These are phyloP conservation scores for Drosophila subpulchrella DNA, from an alignment of 1,140 invertebrate species.

Conservation along the genomic window DNA sequence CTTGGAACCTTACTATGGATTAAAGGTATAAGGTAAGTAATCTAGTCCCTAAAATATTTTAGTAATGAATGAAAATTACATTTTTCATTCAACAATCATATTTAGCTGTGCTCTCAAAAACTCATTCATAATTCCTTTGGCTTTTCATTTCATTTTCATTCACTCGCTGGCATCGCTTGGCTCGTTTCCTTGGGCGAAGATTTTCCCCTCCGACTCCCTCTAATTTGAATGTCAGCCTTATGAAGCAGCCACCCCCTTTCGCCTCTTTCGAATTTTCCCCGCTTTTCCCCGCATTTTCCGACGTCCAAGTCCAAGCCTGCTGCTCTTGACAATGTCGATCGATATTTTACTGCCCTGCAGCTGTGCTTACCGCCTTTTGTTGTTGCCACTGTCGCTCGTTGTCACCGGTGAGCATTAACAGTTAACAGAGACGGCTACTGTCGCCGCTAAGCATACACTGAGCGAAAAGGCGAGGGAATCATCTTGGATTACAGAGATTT, in stretches of 20 bases:
- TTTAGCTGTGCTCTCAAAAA: background rate
- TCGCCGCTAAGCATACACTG: conserved; percentile 22
- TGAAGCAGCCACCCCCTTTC: conserved; percentile 9
- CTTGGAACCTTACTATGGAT: too few relatives aligned
- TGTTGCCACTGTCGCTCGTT: conserved; percentile 22
- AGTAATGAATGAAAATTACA: background rate
- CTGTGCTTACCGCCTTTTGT: conserved; percentile 28
- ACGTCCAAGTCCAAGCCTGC: conserved; percentile 8
- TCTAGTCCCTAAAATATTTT: background rate
- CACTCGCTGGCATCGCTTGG: conserved; percentile 8
- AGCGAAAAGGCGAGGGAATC: background rate
- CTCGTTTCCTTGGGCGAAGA: conserved; percentile 19
- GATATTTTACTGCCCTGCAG: conserved; percentile 58
- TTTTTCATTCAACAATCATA: too few relatives aligned
- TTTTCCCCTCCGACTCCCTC: conserved; percentile 1
- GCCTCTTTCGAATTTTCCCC: background rate
- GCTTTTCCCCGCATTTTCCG: conserved; percentile 2
- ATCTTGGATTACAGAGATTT: background rate
- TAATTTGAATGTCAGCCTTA: conserved; percentile 21
- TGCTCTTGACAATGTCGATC: conserved; percentile 59
- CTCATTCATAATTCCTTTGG: conserved; percentile 24
- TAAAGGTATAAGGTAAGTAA: too few relatives aligned
- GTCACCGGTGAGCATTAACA: conserved; percentile 38
- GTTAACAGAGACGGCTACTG: conserved; percentile 25
- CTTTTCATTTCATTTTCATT: conserved; percentile 13